Conservation (phyloP, 1,140 invertebrate species). For the Panulirus ornatus region DNA sequence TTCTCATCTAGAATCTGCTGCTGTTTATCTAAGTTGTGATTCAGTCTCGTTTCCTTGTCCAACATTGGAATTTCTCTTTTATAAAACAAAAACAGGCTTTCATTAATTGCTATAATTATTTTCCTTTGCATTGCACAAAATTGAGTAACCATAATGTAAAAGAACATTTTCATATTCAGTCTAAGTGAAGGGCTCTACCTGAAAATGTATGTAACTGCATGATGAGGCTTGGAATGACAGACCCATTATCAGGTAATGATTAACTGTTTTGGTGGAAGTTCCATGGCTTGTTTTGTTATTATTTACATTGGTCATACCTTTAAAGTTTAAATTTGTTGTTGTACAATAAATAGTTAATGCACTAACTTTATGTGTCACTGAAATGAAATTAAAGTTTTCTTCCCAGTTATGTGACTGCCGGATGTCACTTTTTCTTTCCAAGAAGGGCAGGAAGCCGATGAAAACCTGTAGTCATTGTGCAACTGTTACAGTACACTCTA, state of each 20-base stretch:
- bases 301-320: slow-evolving; percentile 22
- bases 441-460: slow-evolving; percentile 44
- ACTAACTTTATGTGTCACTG: slow-evolving; percentile 10
- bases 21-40: slow-evolving; percentile 39
- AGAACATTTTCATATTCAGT: neutral
- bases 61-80: slow-evolving; percentile 60
- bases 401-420: slow-evolving; percentile 20
- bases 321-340: slow-evolving; percentile 21
- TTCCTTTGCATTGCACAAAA: neutral
- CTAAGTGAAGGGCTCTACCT: slow-evolving; percentile 1
- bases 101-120: neutral
- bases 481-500: slow-evolving; percentile 35
- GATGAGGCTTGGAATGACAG: slow-evolving; percentile 5
- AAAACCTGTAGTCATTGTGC: slow-evolving; percentile 62
- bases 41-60: slow-evolving; percentile 56
- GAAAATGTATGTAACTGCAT: slow-evolving; percentile 56
- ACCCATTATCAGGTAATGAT: neutral
- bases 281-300: slow-evolving; percentile 44
- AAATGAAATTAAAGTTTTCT: slow-evolving; percentile 31
- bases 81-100: slow-evolving; percentile 46
- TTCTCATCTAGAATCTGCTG: slow-evolving; percentile 36
- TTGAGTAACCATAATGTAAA: neutral
- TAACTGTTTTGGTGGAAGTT: neutral
- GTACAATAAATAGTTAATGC: neutral
- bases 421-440: slow-evolving; percentile 16